phyloP scores from a whole-genome alignment of 92 coral and sea anemone species.

The Metridium senile region DNA sequence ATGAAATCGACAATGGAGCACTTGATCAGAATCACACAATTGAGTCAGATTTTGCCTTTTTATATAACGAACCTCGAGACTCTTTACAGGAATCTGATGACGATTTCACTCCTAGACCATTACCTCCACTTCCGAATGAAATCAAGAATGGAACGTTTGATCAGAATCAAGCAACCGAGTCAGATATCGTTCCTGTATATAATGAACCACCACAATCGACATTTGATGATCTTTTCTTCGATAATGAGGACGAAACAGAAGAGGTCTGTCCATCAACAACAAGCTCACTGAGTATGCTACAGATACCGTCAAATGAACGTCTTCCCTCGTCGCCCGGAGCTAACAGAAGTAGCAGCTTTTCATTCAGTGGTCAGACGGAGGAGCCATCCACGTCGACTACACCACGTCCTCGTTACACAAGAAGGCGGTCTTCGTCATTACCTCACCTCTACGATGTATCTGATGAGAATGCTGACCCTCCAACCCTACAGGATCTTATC shows the following conservation, averaged over 20 bases:
- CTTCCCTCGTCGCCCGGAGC: background rate
- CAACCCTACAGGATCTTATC: conserved; percentile 67
- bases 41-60: conserved; percentile 5
- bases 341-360: conserved; percentile 28
- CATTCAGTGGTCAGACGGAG: conserved; percentile 9
- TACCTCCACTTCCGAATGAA: conserved; percentile 2
- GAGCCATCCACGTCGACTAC: conserved; percentile 20
- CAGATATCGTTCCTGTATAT: conserved; percentile 2
- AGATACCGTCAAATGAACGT: background rate
- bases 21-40: background rate
- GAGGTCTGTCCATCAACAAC: background rate
- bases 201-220: background rate
- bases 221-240: conserved; percentile 24
- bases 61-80: background rate
- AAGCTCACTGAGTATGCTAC: conserved; percentile 19
- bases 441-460: conserved; percentile 54
- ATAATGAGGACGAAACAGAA: background rate
- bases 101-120: background rate
- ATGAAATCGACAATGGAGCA: background rate
- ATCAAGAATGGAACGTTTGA: background rate
- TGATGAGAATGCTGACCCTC: background rate
- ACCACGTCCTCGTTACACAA: conserved; percentile 49
- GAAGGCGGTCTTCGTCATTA: conserved; percentile 82
- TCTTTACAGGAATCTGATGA: conserved; percentile 10
- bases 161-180: background rate